Conservation (phyloP, 1,140 invertebrate species). For the Apis cerana region DNA sequence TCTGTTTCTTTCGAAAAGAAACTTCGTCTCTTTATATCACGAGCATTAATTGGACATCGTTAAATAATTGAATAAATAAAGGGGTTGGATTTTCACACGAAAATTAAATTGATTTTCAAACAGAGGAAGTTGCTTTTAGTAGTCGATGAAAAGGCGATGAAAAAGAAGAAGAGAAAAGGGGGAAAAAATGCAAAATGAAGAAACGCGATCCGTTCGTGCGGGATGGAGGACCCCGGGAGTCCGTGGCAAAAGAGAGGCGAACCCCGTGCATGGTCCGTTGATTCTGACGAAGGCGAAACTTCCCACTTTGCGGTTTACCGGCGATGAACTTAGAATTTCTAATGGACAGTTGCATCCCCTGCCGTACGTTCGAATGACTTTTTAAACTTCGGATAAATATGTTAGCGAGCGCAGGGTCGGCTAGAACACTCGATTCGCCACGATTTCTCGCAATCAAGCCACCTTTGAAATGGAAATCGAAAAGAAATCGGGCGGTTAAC, state of each 20-base stretch:
- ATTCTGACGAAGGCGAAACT: conserved; percentile 60
- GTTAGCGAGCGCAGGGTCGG: conserved; percentile 7
- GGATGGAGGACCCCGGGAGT: not conserved
- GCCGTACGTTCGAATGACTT: conserved; percentile 50
- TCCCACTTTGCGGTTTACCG: conserved; percentile 64
- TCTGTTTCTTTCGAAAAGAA: too few relatives aligned
- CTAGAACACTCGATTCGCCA: not conserved
- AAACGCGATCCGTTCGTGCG: conserved; percentile 21
- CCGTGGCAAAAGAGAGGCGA: not conserved
- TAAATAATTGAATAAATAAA: too few relatives aligned
- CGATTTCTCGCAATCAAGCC: conserved; percentile 41
- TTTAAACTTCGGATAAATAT: conserved; percentile 51
- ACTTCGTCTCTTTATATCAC: too few relatives aligned
- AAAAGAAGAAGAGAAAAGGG: not conserved
- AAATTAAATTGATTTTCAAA: not conserved
- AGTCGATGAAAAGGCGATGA: not conserved
- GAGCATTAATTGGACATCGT: too few relatives aligned
- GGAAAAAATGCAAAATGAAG: not conserved
- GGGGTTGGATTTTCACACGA: too few relatives aligned
- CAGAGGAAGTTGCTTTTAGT: not conserved
- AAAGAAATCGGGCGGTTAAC: not conserved
- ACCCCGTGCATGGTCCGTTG: conserved; percentile 57
- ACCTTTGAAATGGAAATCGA: conserved; percentile 44
- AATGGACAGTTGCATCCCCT: conserved; percentile 34
- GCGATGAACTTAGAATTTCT: conserved; percentile 67